Base-by-base conservation (phyloP, 2,797 vertebrate species). In the Leptodactylus fallax region DNA sequence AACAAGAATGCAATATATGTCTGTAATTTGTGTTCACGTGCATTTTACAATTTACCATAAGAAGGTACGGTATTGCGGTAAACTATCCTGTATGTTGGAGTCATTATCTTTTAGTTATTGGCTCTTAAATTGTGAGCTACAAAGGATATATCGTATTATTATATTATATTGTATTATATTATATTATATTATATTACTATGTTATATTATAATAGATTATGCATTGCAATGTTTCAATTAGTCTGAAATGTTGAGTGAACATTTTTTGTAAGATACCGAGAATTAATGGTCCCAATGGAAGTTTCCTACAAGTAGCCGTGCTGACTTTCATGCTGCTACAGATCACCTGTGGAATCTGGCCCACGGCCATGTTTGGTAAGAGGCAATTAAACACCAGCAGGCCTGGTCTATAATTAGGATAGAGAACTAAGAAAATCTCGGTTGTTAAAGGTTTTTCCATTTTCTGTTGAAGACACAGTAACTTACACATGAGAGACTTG, bases 391-490 rank as follows among this genome's bases (percentile, higher is more conserved):
- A 81, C 53, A 51, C n/a, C 78, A 74, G 74, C 36, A 74, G 51
- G 79, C 51, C 65, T 21, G 60, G 85, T 60, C 78, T 81, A 87
- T 81, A 87, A 87, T 81, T 86, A 86, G 77, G n/a, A 86, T 55
- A 19, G 67, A 67, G 16, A 69, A 53, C 76, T 56, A 19, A 86
- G 85, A 69, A 71, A 74, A 21, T 47, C 51, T 53, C 27, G 23
- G 67, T 71, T 76, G 74, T 61, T 47, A 53, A 67, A 69, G 77
- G 47, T 86, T 69, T 85, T 86, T 86, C 85, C 77, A 80, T 77
- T 86, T 67, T 74, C 71, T 45, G 67, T 8, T 71, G 53, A 13
- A 47, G 60, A 55, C 51, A 71, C 9, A 17, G 36, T 19, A n/a
- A 55, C 14, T 79, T 51, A 49, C 8, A 71, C 67, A 79, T 53